phyloP scores from a whole-genome alignment of 2,888 invertebrate genomes.

The Pseudeuparius sepicola region DNA sequence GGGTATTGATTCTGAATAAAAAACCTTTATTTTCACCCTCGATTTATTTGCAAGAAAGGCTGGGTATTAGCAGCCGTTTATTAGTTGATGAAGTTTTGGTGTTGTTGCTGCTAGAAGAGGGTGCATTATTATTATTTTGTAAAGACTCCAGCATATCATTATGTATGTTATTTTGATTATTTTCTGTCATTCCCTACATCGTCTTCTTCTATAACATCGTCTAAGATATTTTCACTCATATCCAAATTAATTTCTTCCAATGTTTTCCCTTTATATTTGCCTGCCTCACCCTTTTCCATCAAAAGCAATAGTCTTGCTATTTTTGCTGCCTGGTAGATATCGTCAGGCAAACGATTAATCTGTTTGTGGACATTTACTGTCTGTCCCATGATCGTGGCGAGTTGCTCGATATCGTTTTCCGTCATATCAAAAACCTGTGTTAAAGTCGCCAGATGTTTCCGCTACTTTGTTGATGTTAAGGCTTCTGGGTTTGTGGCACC shows the following conservation, averaged over 20 bases:
- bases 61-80: no score
- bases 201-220: no score
- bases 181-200: no score
- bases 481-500: slow-evolving; percentile 20
- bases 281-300: slow-evolving; percentile 20
- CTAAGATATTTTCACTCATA: slow-evolving; percentile 15
- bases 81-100: no score
- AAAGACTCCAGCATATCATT: no score
- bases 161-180: no score
- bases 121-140: no score
- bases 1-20: no score
- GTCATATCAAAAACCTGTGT: slow-evolving; percentile 20
- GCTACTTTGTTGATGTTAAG: slow-evolving; percentile 17
- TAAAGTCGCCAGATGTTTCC: slow-evolving; percentile 21
- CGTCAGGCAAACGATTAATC: slow-evolving; percentile 15
- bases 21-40: no score
- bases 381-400: slow-evolving; percentile 22
- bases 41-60: no score
- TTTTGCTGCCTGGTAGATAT: slow-evolving; percentile 19
- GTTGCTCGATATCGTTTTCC: slow-evolving; percentile 20
- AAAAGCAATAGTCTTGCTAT: slow-evolving; percentile 18
- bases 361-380: slow-evolving; percentile 17
- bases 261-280: slow-evolving; percentile 18
- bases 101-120: no score
- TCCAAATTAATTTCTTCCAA: slow-evolving; percentile 20